Percentiles rank a stretch among this genome's conserved stretches.
Conservation (phyloP, 2,797 vertebrate genomes). For the Arnoldichthys spilopterus region DNA sequence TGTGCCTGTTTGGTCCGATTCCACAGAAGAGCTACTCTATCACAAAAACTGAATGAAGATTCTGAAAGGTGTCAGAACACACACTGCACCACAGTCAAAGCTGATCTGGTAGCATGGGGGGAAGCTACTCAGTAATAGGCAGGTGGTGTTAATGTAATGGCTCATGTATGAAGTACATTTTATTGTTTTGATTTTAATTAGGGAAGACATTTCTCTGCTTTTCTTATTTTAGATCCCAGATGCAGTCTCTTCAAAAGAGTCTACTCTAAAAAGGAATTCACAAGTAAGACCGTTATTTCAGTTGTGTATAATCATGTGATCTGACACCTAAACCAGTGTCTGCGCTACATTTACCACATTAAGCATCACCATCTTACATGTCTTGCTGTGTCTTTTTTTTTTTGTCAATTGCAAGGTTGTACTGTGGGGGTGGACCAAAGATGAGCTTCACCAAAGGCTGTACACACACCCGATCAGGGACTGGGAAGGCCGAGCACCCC, state of each 20-base stretch:
- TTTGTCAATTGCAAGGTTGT: slow-evolving; percentile 66
- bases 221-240: slow-evolving; percentile 42
- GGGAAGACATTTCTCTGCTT: slow-evolving; percentile 3
- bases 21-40: no score
- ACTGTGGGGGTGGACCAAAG: slow-evolving; percentile 78
- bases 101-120: no score
- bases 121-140: no score
- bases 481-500: slow-evolving; percentile 81
- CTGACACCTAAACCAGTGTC: neutral
- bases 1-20: no score
- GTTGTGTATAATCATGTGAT: neutral
- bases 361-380: neutral
- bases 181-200: no score
- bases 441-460: slow-evolving; percentile 76
- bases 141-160: no score
- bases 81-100: no score
- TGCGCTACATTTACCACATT: neutral
- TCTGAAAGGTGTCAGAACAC: no score
- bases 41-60: no score
- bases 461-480: slow-evolving; percentile 74
- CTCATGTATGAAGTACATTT: no score
- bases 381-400: neutral
- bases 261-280: slow-evolving; percentile 32
- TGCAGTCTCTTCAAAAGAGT: slow-evolving; percentile 19
- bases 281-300: slow-evolving; percentile 43